Evolutionary conservation across 1,140 invertebrate species (phyloP).

Genomic region (Drosophila parabipectinata): DNA sequence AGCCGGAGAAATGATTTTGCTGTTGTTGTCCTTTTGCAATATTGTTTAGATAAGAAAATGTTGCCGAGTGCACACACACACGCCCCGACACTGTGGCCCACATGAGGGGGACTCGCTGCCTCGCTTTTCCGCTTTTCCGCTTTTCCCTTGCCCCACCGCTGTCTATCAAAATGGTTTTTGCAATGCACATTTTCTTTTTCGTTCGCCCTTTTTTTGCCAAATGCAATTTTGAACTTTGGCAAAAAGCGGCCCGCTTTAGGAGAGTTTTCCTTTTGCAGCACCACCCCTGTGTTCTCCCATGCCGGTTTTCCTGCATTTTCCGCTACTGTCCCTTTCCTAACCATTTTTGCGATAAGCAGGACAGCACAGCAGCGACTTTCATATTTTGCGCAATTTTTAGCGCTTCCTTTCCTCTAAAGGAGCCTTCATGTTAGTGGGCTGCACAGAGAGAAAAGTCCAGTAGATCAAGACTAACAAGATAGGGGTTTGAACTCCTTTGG

Average conservation of each 20-base stretch:
- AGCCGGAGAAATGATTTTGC: conserved; percentile 58
- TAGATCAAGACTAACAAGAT: not conserved
- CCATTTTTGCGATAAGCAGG: conserved; percentile 57
- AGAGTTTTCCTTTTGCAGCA: conserved; percentile 15
- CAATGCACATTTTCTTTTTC: conserved; percentile 52
- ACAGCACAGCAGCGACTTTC: conserved; percentile 45
- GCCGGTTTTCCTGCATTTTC: conserved; percentile 6
- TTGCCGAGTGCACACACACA: conserved; percentile 30
- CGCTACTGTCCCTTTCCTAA: conserved; percentile 2
- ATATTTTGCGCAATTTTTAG: conserved; percentile 57
- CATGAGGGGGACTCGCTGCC: not conserved
- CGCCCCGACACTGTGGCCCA: conserved; percentile 6
- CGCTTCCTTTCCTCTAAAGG: conserved; percentile 23
- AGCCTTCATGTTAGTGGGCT: conserved; percentile 9
- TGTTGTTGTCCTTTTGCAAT: conserved; percentile 57
- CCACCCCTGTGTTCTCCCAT: not conserved
- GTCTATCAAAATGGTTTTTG: conserved; percentile 67
- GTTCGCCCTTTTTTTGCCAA: conserved; percentile 43
- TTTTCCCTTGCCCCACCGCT: not conserved
- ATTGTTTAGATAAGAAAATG: conserved; percentile 81
- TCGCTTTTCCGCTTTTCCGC: conserved; percentile 13
- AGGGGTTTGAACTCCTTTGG: not conserved
- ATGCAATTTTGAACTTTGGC: conserved; percentile 71
- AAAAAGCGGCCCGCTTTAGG: conserved; percentile 43
- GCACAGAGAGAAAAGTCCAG: conserved; percentile 4